phyloP scores from a whole-genome alignment of 2,797 vertebrate genomes.

The Rhinoraja longicauda region DNA sequence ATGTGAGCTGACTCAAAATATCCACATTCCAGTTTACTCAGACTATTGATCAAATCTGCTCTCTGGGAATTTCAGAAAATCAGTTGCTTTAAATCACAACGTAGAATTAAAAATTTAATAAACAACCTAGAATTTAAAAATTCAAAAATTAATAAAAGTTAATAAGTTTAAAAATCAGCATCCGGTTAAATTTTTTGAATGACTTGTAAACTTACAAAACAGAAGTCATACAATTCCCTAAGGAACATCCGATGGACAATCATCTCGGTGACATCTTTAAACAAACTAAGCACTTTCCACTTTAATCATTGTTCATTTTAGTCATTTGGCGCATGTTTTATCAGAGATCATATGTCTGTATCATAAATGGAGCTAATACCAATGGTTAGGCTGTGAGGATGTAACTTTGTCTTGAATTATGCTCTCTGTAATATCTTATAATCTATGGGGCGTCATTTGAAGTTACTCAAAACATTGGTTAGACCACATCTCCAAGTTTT shows the following conservation, averaged over 20 bases:
- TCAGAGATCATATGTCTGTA: not conserved
- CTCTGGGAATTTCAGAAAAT: not conserved
- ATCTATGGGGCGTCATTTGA: too few species aligned
- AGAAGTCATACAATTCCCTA: not conserved
- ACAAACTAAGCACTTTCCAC: not conserved
- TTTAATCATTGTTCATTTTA: not conserved
- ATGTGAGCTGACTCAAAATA: not conserved
- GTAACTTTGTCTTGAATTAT: not conserved
- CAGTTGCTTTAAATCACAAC: not conserved
- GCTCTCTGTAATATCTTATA: too few species aligned
- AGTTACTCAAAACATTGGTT: too few species aligned
- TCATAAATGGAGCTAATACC: not conserved
- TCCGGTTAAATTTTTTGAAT: not conserved
- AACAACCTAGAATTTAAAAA: too few species aligned
- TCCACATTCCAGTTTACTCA: not conserved
- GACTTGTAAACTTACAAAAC: not conserved
- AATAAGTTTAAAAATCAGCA: too few species aligned
- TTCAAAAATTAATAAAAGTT: too few species aligned
- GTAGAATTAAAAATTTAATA: too few species aligned
- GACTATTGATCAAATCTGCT: conserved; percentile 2
- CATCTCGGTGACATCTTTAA: not conserved
- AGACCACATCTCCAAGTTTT: too few species aligned
- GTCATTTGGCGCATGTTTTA: not conserved
- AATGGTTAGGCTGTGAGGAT: not conserved
- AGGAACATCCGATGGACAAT: not conserved